phyloP scores from a whole-genome alignment of 2,797 vertebrate species.

The Rhinogobio ventralis region DNA sequence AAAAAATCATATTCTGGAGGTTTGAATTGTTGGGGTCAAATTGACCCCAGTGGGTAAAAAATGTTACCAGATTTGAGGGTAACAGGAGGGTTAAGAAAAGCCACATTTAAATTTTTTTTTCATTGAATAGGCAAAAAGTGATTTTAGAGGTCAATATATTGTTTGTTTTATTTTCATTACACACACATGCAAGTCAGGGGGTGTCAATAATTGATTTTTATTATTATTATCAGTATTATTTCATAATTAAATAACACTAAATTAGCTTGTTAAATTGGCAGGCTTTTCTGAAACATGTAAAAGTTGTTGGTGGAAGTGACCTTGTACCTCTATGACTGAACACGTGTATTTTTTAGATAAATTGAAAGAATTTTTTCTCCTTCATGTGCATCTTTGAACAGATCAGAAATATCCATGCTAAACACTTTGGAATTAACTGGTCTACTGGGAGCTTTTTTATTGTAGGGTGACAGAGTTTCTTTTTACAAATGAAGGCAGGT shows the following conservation, averaged over 20 bases:
- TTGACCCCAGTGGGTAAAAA: no score
- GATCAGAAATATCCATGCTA: not conserved
- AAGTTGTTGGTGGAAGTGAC: not conserved
- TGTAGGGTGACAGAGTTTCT: not conserved
- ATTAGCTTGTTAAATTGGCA: not conserved
- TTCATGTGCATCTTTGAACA: slow-evolving; percentile 25
- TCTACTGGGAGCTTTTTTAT: not conserved
- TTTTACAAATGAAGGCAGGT: not conserved
- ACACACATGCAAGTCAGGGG: no score
- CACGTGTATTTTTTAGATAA: not conserved
- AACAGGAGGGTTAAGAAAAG: no score
- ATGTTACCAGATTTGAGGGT: no score
- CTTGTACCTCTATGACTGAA: not conserved
- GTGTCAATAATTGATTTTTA: not conserved
- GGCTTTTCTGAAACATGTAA: not conserved
- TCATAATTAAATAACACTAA: not conserved
- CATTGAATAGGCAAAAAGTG: not conserved
- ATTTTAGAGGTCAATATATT: not conserved
- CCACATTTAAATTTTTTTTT: not conserved
- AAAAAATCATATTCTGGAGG: no score
- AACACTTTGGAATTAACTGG: slow-evolving; percentile 11
- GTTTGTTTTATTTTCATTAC: not conserved
- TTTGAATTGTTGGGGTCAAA: no score
- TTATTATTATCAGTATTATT: not conserved
- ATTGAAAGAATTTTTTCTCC: not conserved